These are phyloP conservation scores for Pogonomyrmex barbatus DNA, from an alignment of 1,140 invertebrate genomes.

Conservation along the genomic window DNA sequence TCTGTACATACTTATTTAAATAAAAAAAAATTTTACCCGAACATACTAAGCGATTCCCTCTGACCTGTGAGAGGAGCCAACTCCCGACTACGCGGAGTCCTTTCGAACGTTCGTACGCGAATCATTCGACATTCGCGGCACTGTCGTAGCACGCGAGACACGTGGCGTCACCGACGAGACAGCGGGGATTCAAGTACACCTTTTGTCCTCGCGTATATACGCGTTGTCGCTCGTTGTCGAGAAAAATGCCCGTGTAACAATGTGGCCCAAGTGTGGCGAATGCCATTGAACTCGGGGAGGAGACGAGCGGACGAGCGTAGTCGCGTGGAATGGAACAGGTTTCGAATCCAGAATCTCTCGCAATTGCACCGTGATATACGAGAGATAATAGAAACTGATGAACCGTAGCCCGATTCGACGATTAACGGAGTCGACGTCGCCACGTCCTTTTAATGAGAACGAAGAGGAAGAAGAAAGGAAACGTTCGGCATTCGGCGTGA, in stretches of 20 bases:
- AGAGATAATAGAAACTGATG: constrained; percentile 71
- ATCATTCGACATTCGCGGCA: background rate
- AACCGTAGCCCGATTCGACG: background rate
- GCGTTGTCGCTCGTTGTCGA: constrained; percentile 24
- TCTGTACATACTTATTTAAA: too few species aligned
- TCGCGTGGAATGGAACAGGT: constrained; percentile 69
- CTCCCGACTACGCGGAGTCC: background rate
- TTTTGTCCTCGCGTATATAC: constrained; percentile 68
- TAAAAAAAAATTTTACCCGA: too few species aligned
- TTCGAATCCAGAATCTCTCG: constrained; percentile 72
- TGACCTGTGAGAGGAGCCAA: background rate
- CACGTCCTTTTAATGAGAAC: background rate
- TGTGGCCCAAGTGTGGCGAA: constrained; percentile 70
- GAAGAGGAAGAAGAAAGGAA: background rate
- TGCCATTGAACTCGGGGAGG: constrained; percentile 71
- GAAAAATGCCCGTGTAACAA: constrained; percentile 67
- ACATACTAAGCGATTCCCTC: too few species aligned
- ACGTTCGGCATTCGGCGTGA: background rate
- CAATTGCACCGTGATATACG: constrained; percentile 59
- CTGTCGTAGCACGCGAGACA: constrained; percentile 17
- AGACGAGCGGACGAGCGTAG: constrained; percentile 5
- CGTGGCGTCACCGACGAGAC: constrained; percentile 22
- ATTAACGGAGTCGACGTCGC: background rate
- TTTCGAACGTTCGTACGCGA: constrained; percentile 37
- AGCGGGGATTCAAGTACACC: constrained; percentile 65